Percentiles rank a stretch among this genome's conserved stretches.
These are phyloP conservation scores for Drosophila monieri DNA, from an alignment of 2,888 invertebrate genomes.

Conservation along the genomic window DNA sequence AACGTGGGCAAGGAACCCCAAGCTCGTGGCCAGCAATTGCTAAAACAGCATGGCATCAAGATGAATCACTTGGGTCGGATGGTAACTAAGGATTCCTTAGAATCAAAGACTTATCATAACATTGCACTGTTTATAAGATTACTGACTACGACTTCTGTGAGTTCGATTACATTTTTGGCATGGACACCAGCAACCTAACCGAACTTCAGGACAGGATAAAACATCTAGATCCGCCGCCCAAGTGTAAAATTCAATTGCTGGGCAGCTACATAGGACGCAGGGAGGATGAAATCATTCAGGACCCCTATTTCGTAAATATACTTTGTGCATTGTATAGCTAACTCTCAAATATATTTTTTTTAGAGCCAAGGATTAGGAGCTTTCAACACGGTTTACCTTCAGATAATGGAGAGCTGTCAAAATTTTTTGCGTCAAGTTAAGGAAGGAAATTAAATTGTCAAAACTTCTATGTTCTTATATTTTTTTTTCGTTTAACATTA, in stretches of 20 bases:
- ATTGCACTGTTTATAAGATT: slow-evolving; percentile 85
- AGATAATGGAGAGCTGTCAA: slow-evolving; percentile 73
- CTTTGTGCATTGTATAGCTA: neutral
- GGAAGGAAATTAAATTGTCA: neutral
- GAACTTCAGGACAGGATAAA: slow-evolving; percentile 85
- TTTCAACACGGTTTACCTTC: slow-evolving; percentile 71
- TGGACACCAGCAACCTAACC: slow-evolving; percentile 93
- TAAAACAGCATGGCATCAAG: slow-evolving; percentile 86
- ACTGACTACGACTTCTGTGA: slow-evolving; percentile 88
- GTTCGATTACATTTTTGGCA: slow-evolving; percentile 96
- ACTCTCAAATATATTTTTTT: neutral
- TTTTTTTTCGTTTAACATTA: too few relatives aligned
- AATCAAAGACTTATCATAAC: neutral
- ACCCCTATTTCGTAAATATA: slow-evolving; percentile 93
- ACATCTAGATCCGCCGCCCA: slow-evolving; percentile 86
- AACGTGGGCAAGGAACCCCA: slow-evolving; percentile 93
- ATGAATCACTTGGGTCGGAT: slow-evolving; percentile 88
- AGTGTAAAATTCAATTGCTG: slow-evolving; percentile 90
- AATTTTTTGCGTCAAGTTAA: slow-evolving; percentile 50
- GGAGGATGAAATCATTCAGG: slow-evolving; percentile 91
- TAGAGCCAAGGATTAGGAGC: slow-evolving; percentile 75
- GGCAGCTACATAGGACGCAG: slow-evolving; percentile 91
- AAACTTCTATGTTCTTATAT: too few relatives aligned
- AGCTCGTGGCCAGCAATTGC: slow-evolving; percentile 85
- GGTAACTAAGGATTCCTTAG: slow-evolving; percentile 49